Percentiles rank a stretch among this genome's conserved stretches.
phyloP scores from a whole-genome alignment of 2,888 invertebrate genomes.

The Drosophila quinaria region DNA sequence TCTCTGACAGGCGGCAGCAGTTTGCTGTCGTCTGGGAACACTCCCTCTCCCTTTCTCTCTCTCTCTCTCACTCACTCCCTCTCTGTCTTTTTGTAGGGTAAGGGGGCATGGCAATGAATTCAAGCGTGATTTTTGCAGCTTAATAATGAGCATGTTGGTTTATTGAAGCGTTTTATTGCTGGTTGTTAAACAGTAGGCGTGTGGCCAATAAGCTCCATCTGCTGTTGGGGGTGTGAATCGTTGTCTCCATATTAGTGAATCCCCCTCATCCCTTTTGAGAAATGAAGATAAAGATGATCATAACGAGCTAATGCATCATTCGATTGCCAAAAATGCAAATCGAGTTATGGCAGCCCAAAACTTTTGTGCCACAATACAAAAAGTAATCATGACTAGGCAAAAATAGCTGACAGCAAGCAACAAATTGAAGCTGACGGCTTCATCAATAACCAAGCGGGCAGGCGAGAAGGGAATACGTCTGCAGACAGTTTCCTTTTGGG shows the following conservation, averaged over 20 bases:
- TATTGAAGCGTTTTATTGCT: constrained; percentile 71
- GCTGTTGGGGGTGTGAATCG: constrained; percentile 51
- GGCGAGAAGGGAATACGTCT: not conserved
- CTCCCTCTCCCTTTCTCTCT: not conserved
- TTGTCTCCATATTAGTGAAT: constrained; percentile 12
- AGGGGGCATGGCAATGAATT: constrained; percentile 31
- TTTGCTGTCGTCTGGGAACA: constrained; percentile 62
- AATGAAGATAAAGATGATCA: constrained; percentile 35
- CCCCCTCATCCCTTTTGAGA: not conserved
- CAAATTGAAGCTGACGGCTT: constrained; percentile 74
- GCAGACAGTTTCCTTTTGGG: constrained; percentile 24
- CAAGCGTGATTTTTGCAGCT: constrained; percentile 82
- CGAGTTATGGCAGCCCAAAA: constrained; percentile 35
- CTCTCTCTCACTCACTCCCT: not conserved
- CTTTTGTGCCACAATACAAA: constrained; percentile 34
- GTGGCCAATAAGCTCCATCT: constrained; percentile 44
- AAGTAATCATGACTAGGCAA: constrained; percentile 54
- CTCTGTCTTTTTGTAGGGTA: not conserved
- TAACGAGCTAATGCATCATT: constrained; percentile 67
- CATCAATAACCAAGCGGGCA: constrained; percentile 38
- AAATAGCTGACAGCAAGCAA: constrained; percentile 51
- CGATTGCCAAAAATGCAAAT: constrained; percentile 56
- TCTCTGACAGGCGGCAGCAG: constrained; percentile 81
- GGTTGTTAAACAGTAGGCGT: constrained; percentile 61
- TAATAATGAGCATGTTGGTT: constrained; percentile 78